These are phyloP conservation scores for Nipponia nippon DNA, from an alignment of 2,113 vertebrate genomes.

Conservation along the genomic window DNA sequence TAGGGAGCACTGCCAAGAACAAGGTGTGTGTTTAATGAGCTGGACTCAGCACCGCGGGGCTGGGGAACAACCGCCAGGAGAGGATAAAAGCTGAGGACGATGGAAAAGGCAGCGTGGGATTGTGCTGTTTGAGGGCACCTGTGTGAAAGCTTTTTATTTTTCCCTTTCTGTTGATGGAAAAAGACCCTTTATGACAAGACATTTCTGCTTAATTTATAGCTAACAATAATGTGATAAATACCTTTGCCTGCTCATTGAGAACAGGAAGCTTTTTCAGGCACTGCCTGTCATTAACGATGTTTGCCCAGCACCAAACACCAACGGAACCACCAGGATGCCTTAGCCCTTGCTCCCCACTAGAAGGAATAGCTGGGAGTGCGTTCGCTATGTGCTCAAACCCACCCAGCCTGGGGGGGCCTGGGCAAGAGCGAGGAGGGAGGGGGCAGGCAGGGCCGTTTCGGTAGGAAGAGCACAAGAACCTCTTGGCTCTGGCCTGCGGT, in stretches of 20 bases:
- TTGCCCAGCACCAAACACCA: neutral
- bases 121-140: neutral
- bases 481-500: fast-evolving
- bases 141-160: neutral
- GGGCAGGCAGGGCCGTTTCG: neutral
- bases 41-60: fast-evolving
- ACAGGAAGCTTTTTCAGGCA: neutral
- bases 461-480: neutral
- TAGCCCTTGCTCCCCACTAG: neutral
- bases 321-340: neutral
- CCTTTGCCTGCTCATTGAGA: neutral
- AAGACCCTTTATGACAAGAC: neutral
- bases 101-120: neutral
- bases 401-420: neutral
- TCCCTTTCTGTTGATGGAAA: neutral
- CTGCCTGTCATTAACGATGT: neutral
- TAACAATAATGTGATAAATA: neutral
- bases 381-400: neutral
- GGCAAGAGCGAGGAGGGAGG: neutral
- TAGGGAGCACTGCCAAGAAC: neutral
- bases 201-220: neutral
- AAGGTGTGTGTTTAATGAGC: neutral
- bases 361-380: fast-evolving
- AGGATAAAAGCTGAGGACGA: neutral
- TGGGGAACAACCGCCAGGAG: neutral